Percentiles rank a stretch among this genome's conserved stretches.
These are phyloP conservation scores for Platichthys stellatus DNA, from an alignment of 2,113 vertebrate genomes.

Conservation along the genomic window DNA sequence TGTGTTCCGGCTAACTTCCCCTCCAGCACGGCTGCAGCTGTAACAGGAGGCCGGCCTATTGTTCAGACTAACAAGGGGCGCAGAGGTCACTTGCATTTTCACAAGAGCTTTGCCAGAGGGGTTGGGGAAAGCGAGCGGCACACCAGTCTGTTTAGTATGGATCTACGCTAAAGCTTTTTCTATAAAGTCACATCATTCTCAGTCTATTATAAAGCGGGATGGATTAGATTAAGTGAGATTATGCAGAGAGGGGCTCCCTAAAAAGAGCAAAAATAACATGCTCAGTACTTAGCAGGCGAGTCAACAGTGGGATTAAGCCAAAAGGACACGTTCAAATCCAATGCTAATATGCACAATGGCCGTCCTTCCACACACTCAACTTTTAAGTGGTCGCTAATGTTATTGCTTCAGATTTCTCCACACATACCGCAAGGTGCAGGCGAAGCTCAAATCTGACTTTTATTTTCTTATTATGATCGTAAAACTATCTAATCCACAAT, in stretches of 20 bases:
- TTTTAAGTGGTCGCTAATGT: slow-evolving; percentile 49
- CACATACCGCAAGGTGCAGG: background rate
- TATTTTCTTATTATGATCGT: slow-evolving; percentile 1
- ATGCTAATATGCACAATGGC: slow-evolving; percentile 70
- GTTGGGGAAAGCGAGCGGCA: slow-evolving; percentile 54
- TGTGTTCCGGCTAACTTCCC: slow-evolving; percentile 65
- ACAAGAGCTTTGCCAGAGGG: slow-evolving; percentile 76
- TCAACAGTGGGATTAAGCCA: slow-evolving; percentile 77
- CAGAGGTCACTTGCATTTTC: slow-evolving; percentile 78
- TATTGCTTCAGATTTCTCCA: slow-evolving; percentile 16
- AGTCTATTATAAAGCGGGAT: slow-evolving; percentile 77
- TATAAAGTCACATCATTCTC: slow-evolving; percentile 73
- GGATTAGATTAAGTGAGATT: slow-evolving; percentile 85
- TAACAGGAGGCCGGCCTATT: slow-evolving; percentile 70
- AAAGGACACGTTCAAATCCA: slow-evolving; percentile 72
- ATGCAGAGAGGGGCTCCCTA: slow-evolving; percentile 75
- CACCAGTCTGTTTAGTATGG: slow-evolving; percentile 71
- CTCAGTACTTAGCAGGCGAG: slow-evolving; percentile 72
- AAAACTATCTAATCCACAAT: slow-evolving; percentile 22
- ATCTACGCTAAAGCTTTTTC: slow-evolving; percentile 77
- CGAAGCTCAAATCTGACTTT: slow-evolving; percentile 21
- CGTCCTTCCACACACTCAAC: slow-evolving; percentile 48
- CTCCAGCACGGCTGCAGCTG: slow-evolving; percentile 69
- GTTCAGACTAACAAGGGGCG: slow-evolving; percentile 72
- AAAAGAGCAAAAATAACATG: slow-evolving; percentile 81